Evolutionary conservation across 2,113 vertebrate genomes (phyloP).

Genomic region (Melanocharis versteri): DNA sequence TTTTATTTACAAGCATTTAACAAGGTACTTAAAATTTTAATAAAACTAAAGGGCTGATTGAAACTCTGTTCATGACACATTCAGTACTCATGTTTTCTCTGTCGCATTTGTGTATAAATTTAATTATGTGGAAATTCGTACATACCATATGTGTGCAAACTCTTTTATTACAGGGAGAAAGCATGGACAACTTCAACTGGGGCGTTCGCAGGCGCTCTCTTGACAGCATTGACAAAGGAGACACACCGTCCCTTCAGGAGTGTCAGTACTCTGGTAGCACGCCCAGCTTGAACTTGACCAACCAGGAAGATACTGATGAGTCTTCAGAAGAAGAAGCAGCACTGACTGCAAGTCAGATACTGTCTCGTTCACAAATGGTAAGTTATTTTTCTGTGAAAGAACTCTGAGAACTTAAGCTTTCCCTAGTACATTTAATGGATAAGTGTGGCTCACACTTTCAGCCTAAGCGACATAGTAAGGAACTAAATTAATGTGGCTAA

Average conservation of each 20-base stretch:
- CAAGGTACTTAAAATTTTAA: constrained; percentile 40
- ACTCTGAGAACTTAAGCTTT: neutral
- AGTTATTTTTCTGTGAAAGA: constrained; percentile 16
- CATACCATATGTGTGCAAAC: neutral
- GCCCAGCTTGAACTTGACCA: constrained; percentile 94
- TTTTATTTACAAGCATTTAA: constrained; percentile 43
- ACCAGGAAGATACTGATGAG: constrained; percentile 97
- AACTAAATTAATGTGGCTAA: neutral
- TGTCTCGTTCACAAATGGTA: constrained; percentile 90
- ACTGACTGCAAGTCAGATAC: constrained; percentile 94
- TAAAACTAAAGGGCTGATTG: constrained; percentile 76
- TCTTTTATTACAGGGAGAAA: constrained; percentile 86
- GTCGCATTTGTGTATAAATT: constrained; percentile 24
- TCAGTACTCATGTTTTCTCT: constrained; percentile 18
- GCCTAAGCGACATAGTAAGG: neutral
- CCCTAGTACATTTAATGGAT: neutral
- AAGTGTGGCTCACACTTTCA: neutral
- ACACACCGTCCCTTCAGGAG: constrained; percentile 93
- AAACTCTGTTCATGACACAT: constrained; percentile 69
- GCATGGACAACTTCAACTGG: constrained; percentile 99
- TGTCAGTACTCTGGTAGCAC: constrained; percentile 93
- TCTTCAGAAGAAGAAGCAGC: constrained; percentile 98
- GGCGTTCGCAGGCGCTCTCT: constrained; percentile 94
- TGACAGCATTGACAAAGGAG: constrained; percentile 98
- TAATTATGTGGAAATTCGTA: neutral